phyloP scores from a whole-genome alignment of 1,140 invertebrate genomes.

The Drosophila rhopaloa region DNA sequence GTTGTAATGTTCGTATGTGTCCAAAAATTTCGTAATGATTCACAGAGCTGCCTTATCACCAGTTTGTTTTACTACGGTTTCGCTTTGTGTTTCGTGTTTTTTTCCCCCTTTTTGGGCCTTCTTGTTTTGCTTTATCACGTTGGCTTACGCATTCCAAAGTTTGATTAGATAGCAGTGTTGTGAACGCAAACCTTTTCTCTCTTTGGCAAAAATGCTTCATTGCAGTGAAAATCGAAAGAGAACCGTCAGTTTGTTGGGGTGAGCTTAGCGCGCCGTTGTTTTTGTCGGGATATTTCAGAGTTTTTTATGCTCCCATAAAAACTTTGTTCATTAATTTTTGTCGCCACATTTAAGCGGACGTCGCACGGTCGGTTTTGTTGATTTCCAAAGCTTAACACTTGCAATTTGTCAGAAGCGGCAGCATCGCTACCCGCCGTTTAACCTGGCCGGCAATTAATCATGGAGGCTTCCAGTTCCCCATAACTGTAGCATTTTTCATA shows the following conservation, averaged over 20 bases:
- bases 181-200: slow-evolving; percentile 36
- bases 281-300: slow-evolving; percentile 28
- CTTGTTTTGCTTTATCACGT: slow-evolving; percentile 56
- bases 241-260: neutral
- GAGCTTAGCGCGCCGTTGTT: slow-evolving; percentile 17
- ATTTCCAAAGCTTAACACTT: slow-evolving; percentile 73
- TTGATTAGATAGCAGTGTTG: slow-evolving; percentile 63
- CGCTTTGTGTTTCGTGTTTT: slow-evolving; percentile 21
- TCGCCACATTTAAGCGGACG: slow-evolving; percentile 61
- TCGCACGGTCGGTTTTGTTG: slow-evolving; percentile 42
- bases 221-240: neutral
- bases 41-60: slow-evolving; percentile 39
- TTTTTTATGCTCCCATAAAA: slow-evolving; percentile 56
- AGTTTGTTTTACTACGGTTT: slow-evolving; percentile 31
- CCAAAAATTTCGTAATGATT: slow-evolving; percentile 67
- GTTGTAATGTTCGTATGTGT: slow-evolving; percentile 39
- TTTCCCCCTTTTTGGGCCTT: slow-evolving; percentile 30
- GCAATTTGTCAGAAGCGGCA: slow-evolving; percentile 74
- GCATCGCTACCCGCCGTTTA: slow-evolving; percentile 22
- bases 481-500: slow-evolving; percentile 28
- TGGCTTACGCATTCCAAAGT: slow-evolving; percentile 70
- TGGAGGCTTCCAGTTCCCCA: slow-evolving; percentile 19
- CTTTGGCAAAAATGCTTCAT: neutral
- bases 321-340: slow-evolving; percentile 83
- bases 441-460: slow-evolving; percentile 68